Base-by-base conservation (phyloP, 2,797 vertebrate species). In the Arnoldichthys spilopterus region DNA sequence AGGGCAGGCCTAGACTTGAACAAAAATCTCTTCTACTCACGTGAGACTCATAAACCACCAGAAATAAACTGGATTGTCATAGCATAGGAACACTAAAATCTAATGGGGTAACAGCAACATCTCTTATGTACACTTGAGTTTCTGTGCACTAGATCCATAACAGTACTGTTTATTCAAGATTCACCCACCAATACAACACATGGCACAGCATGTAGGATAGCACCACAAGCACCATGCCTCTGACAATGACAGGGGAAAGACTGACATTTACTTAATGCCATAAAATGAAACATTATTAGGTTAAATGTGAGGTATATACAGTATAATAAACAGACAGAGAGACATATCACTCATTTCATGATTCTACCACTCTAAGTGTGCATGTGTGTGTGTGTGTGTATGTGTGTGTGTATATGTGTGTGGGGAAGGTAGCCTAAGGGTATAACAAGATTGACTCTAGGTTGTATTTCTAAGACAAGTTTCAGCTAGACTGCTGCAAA, bases 381-480 rank as follows among this genome's bases (percentile, higher is more conserved):
- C 64, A 37, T 77, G 40, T 67, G 47, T 61, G 47, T 71, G 40
- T 77, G 40, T 67, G 47, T 58, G 67, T 66, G 22, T 62, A 59
- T 73, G 47, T 45, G 59, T 58, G 43, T 53, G 67, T 70, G 64
- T n/a, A 32, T 9, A n/a, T n/a, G 5, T 4, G 40, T 43, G 34
- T 37, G 40, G 1, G 40, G 37, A 45, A 43, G 1, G 43, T 56
- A 26, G 30, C 34, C 67, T 71, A n/a, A 15, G 9, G 53, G 67
- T 3, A 64, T 49, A 68, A 56, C 30, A 58, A 63, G 24, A 51
- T 8, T 47, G 30, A 47, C n/a, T 51, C 28, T 59, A 58, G 32
- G 58, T 18, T 40, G 67, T 45, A 62, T 49, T 34, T 69, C 28
- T 51, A n/a, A 72, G 80, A 85, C 81, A 83, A 84, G 72, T 71